phyloP scores from a whole-genome alignment of 2,797 vertebrate genomes.

The Clarias fuscus region DNA sequence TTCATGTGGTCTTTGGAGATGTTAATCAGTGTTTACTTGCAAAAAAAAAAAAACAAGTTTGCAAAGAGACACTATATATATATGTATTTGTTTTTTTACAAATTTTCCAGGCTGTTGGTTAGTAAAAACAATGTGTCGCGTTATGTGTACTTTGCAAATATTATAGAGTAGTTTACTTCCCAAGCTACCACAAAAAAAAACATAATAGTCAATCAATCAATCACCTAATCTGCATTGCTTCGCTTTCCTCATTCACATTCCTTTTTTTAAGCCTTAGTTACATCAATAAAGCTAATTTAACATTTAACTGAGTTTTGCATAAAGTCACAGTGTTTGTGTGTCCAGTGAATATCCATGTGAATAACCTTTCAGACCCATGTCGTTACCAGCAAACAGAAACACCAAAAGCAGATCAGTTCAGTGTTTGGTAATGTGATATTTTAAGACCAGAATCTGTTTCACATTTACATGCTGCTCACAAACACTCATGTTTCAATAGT shows the following conservation, averaged over 20 bases:
- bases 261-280: background rate
- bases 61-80: too few species aligned
- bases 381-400: background rate
- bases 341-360: background rate
- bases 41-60: too few species aligned
- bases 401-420: constrained; percentile 3
- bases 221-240: background rate
- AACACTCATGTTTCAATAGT: constrained; percentile 17
- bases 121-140: too few species aligned
- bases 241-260: background rate
- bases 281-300: background rate
- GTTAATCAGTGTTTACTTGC: too few species aligned
- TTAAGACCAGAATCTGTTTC: constrained; percentile 9
- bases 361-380: background rate
- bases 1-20: background rate
- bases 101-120: too few species aligned
- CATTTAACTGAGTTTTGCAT: background rate
- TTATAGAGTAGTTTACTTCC: background rate
- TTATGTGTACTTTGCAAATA: too few species aligned
- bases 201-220: background rate
- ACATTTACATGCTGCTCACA: constrained; percentile 7
- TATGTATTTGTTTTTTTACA: too few species aligned
- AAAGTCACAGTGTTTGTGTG: background rate
- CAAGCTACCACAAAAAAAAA: background rate
- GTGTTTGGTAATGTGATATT: background rate